Evolutionary conservation across 2,113 vertebrate species (phyloP), one percentile per base, ranked within the genome.

Genomic region (Piprites chloris): DNA sequence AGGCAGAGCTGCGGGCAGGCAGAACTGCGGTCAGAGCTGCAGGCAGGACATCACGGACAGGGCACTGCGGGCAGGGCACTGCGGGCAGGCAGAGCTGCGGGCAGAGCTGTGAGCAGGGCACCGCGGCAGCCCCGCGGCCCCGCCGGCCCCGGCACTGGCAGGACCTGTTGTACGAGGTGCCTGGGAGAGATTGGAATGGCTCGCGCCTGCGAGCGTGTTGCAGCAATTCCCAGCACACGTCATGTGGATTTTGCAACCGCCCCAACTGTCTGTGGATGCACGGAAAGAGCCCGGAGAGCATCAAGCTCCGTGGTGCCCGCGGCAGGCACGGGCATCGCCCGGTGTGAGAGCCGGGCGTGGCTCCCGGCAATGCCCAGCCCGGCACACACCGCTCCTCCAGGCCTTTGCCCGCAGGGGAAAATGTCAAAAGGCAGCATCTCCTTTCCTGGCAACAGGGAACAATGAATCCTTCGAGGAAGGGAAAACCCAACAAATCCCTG

Each of bases 161-260:
- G 89, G 96, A 96, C 97, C 96, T 93, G 96, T 97, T 97, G 93
- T 92, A 39, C 93, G 9, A 95, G 97, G 81, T 94, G 92, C 81
- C 77, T 85, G 90, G 59, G 87, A 94, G 93, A 84, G 80, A 62
- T 14, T 8, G 75, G 62, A 35, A 95, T 10, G 81, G 89, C 81
- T 77, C 27, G 8, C 8, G 52, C 63, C 75, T 12, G 80, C 9
- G 53, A 97, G 92, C 95, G n/a, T 88, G 95, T 96, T 93, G 74
- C 65, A 26, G 95, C 95, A 95, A 77, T 93, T 93, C 97, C 85
- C 85, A 72, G 93, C 74, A 5, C 80, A 26, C 90, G 89, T 96
- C 94, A 96, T 22, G 78, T 0, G 85, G 33, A 49, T 96, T 96
- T 95, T 95, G 96, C 94, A 96, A 97, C 82, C 50, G 22, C 72